These are phyloP conservation scores for Electrophaes corylata DNA, from an alignment of 2,888 invertebrate species.

Conservation along the genomic window DNA sequence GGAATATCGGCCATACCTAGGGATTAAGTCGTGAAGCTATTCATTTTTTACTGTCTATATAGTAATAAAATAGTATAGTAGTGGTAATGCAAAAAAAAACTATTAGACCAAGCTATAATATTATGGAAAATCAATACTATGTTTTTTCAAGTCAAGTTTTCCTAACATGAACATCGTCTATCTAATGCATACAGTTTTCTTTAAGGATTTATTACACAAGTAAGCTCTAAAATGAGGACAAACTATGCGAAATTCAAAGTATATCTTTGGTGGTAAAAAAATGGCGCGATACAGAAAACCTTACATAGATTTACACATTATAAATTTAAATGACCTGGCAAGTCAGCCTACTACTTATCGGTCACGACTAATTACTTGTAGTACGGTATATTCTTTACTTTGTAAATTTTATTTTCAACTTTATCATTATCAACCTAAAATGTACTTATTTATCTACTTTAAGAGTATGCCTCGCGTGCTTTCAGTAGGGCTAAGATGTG, in stretches of 20 bases:
- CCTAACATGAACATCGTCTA: neutral
- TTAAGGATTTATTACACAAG: slow-evolving; percentile 7
- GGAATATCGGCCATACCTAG: no score
- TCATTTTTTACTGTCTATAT: no score
- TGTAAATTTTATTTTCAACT: neutral
- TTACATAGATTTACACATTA: slow-evolving; percentile 29
- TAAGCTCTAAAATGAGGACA: slow-evolving; percentile 5
- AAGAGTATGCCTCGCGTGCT: no score
- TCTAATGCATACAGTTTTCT: slow-evolving; percentile 3
- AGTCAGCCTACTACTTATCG: no score
- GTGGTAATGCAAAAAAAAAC: no score
- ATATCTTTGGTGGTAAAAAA: slow-evolving; percentile 26
- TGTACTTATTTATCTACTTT: no score
- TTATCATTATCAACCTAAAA: no score
- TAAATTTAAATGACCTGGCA: slow-evolving; percentile 34
- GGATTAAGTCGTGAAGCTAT: no score
- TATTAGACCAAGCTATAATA: no score
- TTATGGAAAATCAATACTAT: neutral
- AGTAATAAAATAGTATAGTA: no score
- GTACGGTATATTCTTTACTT: neutral
- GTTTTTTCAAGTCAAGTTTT: neutral
- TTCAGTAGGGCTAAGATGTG: no score
- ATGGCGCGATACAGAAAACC: slow-evolving; percentile 17
- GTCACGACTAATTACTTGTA: no score
- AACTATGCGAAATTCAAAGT: slow-evolving; percentile 23